Evolutionary conservation across 1,140 invertebrate genomes (phyloP), one percentile per base, ranked within the genome.

Genomic region (Drosophila watanabei): DNA sequence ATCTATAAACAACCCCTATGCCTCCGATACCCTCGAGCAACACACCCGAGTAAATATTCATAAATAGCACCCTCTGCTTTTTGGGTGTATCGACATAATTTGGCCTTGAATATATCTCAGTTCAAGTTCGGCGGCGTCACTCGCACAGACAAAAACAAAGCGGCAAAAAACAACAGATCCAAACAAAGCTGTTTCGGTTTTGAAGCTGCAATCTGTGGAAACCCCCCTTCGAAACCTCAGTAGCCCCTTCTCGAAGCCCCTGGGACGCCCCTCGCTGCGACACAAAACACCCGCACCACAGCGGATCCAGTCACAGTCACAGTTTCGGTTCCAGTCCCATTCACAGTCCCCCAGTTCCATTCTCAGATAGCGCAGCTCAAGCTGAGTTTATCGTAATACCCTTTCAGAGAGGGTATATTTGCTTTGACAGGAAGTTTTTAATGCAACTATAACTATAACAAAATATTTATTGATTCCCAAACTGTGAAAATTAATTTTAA

Each of bases 41-140:
- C 20, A 48, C 20, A 48, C 32, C n/a, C 24, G 24, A 54, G 30
- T 24, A 28, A 41, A 46, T 20, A 69, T 54, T 69, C 62, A 68
- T 56, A 69, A 71, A 68, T 72, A 56, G 35, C 70, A 59, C 70
- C 66, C 70, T 35, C 43, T 20, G 37, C 33, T 37, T 71, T 59
- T 32, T 46, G 70, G 54, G 68, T 60, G 68, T 72, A 60, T 73
- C 43, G 62, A 78, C 76, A 63, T 79, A 69, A 57, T 58, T 45
- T 81, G 84, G 80, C 85, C 85, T 89, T 90, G 85, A 80, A 60
- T 61, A 79, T 61, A 75, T 71, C 84, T 85, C 85, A 89, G 75
- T 89, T 89, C 85, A 89, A 89, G 85, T 89, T 89, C 85, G 73
- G 71, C 84, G 64, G 61, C 84, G 81, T 75, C 68, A 61, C 66